Base-by-base conservation (phyloP, 30 jellyfish, hydroid and myxozoan genomes). In the Clytia hemisphaerica region DNA sequence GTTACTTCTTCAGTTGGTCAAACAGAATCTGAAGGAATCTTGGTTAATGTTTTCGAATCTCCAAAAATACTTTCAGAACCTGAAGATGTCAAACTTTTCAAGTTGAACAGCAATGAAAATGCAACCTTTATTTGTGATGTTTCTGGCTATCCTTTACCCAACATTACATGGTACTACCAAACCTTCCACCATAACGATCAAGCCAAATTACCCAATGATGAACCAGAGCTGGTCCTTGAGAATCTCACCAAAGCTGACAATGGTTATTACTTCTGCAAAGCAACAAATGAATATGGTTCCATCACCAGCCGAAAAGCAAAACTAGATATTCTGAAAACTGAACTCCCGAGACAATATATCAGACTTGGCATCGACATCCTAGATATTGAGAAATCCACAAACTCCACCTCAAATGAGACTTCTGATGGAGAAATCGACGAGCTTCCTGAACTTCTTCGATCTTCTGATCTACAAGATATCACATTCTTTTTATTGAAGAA, bases 111-210 rank as follows among this genome's bases (percentile, higher is more conserved):
- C 6, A 68, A 61, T 54, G 75, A 61, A 37, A 33, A 58, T 7
- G 31, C 5, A 18, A 34, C 45, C 18, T 59, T 79, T 37, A 68
- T 51, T 26, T 79, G 93, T 61, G 71, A 79, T 45, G 85, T 70
- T 3, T 58, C 84, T 0, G 83, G 84, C 6, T 75, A 79, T 36
- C 93, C 93, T 0, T 80, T 80, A 22, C 80, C 93, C 1, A n/a
- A 19, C 16, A 68, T 79, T 9, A 35, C 84, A 2, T 79, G 93
- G 93, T 58, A 37, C 37, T 60, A 37, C 42, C 66, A 58, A 33
- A 50, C 75, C 31, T 79, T 21, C 59, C 27, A 34, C 2, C 46
- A 84, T 25, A 26, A 55, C 15, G 25, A n/a, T n/a, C n/a, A n/a
- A n/a, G n/a, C n/a, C n/a, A n/a, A 4, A 14, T 21, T 46, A 6